Conservation (phyloP, 2,113 vertebrate species). For the Atrichornis clamosus region DNA sequence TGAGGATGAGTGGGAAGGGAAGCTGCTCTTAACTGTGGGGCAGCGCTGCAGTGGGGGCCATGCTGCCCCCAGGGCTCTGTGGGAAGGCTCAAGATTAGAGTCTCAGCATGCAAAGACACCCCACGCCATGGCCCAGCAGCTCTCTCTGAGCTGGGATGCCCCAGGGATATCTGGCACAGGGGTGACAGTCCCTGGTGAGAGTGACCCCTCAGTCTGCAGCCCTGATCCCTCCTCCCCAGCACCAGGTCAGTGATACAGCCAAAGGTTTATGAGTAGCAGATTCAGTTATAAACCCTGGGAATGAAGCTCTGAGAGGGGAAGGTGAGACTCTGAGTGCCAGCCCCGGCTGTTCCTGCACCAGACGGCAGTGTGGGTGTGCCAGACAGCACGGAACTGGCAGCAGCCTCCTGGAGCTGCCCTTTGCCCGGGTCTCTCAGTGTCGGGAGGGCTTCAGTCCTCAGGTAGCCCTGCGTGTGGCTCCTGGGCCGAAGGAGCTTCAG, state of each 20-base stretch:
- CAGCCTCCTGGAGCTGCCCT: conserved; percentile 11
- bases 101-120: neutral
- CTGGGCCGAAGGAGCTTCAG: neutral
- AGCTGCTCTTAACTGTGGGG: neutral
- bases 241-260: accelerated
- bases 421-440: neutral
- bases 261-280: neutral
- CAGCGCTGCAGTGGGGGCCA: accelerated
- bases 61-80: neutral
- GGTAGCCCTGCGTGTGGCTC: accelerated
- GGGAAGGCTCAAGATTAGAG: neutral
- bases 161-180: accelerated
- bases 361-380: neutral
- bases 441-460: neutral
- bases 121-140: neutral
- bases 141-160: neutral
- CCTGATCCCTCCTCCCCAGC: neutral
- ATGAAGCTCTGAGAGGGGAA: neutral
- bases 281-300: neutral
- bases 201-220: accelerated
- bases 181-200: neutral
- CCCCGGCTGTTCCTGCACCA: neutral
- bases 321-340: neutral
- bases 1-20: accelerated
- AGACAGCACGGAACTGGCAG: neutral